These are phyloP conservation scores for Lindbergichthys nudifrons DNA, from an alignment of 2,797 vertebrate species.

Conservation along the genomic window DNA sequence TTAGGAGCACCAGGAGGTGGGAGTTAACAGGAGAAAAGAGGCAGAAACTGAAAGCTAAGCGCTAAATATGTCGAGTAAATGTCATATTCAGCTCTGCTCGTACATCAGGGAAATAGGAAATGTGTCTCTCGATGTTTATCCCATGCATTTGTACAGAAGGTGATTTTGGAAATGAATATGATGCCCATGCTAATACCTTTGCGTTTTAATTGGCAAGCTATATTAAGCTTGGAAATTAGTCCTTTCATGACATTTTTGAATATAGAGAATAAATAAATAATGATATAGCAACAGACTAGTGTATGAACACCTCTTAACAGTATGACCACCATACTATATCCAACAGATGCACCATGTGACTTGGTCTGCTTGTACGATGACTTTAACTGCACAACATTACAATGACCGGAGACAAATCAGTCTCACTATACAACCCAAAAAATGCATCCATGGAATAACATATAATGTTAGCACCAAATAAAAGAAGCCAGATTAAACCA, in stretches of 20 bases:
- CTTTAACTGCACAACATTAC: constrained; percentile 8
- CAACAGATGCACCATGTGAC: background rate
- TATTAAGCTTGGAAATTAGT: too few relatives aligned
- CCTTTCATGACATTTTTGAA: too few relatives aligned
- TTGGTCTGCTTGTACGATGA: background rate
- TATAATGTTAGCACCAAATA: constrained; percentile 15
- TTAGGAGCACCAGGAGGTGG: constrained; percentile 15
- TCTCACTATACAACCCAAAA: background rate
- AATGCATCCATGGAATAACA: constrained; percentile 2
- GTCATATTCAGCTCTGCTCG: constrained; percentile 14
- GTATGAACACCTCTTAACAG: background rate
- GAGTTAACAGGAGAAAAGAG: background rate
- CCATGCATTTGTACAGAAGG: background rate
- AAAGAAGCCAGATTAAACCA: constrained; percentile 7
- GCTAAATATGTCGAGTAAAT: constrained; percentile 18
- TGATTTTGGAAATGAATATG: constrained; percentile 8
- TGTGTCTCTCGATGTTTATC: background rate
- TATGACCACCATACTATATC: background rate
- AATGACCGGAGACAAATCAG: background rate
- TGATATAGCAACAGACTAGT: background rate
- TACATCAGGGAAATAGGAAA: background rate
- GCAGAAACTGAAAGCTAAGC: background rate
- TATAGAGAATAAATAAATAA: too few relatives aligned
- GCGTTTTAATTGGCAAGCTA: too few relatives aligned
- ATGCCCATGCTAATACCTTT: background rate